phyloP scores from a whole-genome alignment of 2,113 vertebrate species.

The Benitochromis conjunctus region DNA sequence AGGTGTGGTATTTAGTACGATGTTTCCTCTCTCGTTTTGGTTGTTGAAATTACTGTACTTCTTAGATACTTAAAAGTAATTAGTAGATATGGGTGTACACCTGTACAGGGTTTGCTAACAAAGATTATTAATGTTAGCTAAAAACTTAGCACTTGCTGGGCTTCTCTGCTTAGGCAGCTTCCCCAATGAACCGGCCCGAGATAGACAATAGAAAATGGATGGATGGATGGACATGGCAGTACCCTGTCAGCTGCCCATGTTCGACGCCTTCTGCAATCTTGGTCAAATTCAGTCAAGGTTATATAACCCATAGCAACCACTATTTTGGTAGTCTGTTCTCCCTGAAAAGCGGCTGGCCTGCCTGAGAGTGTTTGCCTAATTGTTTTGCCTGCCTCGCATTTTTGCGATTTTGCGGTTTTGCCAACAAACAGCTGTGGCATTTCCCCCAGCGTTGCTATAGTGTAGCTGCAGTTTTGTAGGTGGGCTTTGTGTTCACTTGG shows the following conservation, averaged over 20 bases:
- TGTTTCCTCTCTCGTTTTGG: neutral
- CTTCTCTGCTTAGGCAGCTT: neutral
- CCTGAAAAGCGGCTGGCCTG: neutral
- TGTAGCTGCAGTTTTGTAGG: neutral
- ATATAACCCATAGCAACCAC: neutral
- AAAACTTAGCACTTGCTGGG: neutral
- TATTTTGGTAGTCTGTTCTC: neutral
- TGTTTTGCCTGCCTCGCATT: neutral
- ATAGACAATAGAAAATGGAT: neutral
- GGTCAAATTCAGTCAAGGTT: neutral
- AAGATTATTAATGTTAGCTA: neutral
- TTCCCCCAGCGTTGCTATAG: neutral
- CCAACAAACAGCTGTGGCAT: neutral
- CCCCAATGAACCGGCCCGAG: neutral
- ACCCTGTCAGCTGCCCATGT: neutral
- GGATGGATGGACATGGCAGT: neutral
- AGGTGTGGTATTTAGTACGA: neutral
- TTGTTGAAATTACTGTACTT: neutral
- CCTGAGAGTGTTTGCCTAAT: neutral
- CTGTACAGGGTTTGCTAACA: too few species aligned
- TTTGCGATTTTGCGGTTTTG: fast-evolving
- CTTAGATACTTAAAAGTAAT: neutral
- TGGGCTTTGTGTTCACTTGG: neutral
- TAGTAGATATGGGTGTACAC: neutral
- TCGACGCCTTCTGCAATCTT: neutral